phyloP scores from a whole-genome alignment of 2,888 invertebrate genomes.

The Camptogramma bilineatum region DNA sequence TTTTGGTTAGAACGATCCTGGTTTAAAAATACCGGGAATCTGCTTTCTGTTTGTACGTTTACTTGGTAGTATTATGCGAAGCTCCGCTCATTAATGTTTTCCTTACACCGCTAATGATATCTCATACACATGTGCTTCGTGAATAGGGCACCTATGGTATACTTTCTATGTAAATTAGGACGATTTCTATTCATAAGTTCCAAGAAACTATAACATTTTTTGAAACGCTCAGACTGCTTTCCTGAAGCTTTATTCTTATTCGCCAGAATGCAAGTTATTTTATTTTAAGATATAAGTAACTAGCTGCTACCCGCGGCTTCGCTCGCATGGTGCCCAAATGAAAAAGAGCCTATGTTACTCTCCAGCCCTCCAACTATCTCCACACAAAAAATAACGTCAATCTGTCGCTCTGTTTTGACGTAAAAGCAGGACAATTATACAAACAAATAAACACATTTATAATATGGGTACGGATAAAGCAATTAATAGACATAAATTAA shows the following conservation, averaged over 20 bases:
- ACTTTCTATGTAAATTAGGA: conserved; percentile 28
- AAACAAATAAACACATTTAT: background rate
- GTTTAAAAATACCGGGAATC: background rate
- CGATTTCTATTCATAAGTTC: conserved; percentile 6
- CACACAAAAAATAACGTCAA: no score
- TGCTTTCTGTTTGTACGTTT: conserved; percentile 13
- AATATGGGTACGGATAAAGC: no score
- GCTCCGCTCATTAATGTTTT: conserved; percentile 54
- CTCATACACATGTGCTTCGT: conserved; percentile 54
- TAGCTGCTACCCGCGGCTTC: no score
- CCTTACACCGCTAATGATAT: conserved; percentile 59
- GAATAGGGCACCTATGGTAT: conserved; percentile 22
- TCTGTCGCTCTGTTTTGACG: no score
- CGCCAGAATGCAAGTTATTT: background rate
- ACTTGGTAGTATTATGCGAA: conserved; percentile 51
- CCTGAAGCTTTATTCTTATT: background rate
- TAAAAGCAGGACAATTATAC: no score
- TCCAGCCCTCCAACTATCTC: no score
- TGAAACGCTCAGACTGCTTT: background rate
- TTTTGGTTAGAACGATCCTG: background rate
- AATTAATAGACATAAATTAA: no score
- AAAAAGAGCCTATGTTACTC: no score
- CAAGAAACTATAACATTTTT: conserved; percentile 3
- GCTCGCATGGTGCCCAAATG: no score
- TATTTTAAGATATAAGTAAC: no score